A percentile compares a stretch with the other conserved stretches of the same genome.
phyloP scores from a whole-genome alignment of 2,888 invertebrate genomes.

The Lagria hirta region DNA sequence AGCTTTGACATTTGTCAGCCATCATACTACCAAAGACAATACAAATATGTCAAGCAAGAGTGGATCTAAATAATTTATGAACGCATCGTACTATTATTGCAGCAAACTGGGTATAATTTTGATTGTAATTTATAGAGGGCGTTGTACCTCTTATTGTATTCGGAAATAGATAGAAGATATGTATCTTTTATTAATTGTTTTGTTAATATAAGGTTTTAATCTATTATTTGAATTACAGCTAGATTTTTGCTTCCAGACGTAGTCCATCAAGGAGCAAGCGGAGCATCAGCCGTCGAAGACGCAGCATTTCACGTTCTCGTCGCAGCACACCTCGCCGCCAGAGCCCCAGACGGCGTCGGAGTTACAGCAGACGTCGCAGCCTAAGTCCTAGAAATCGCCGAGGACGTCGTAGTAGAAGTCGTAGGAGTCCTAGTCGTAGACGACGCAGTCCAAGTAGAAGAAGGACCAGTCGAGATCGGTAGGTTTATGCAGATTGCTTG shows the following conservation, averaged over 20 bases:
- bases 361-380: constrained; percentile 45
- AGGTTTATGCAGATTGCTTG: constrained; percentile 13
- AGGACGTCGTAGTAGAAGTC: constrained; percentile 45
- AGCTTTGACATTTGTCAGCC: too few species aligned
- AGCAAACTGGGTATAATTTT: too few species aligned
- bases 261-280: constrained; percentile 49
- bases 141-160: too few species aligned
- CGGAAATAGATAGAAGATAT: too few species aligned
- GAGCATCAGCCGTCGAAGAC: constrained; percentile 45
- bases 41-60: too few species aligned
- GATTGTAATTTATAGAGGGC: too few species aligned
- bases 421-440: constrained; percentile 53
- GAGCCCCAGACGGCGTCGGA: constrained; percentile 45
- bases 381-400: constrained; percentile 53
- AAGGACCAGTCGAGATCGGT: constrained; percentile 44
- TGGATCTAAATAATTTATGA: too few species aligned
- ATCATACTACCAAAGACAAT: too few species aligned
- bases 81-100: too few species aligned
- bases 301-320: constrained; percentile 43
- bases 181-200: too few species aligned
- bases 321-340: constrained; percentile 38
- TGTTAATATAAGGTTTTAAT: constrained; percentile 26
- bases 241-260: constrained; percentile 46
- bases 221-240: constrained; percentile 42
- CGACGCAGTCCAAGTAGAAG: constrained; percentile 44